phyloP scores from a whole-genome alignment of 2,888 invertebrate genomes.

The Cremastobaeus sp. region DNA sequence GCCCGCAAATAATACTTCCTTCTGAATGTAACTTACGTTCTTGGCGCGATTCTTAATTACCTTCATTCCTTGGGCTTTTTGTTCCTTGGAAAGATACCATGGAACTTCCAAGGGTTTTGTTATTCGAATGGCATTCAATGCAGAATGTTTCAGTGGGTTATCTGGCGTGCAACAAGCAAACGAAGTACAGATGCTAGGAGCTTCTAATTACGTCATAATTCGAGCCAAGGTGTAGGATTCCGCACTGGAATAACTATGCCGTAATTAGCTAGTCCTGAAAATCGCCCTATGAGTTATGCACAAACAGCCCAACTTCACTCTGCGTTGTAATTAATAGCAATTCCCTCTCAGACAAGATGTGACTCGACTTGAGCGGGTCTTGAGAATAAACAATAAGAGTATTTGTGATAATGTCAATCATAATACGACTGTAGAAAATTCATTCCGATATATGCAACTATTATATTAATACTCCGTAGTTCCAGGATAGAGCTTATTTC shows the following conservation, averaged over 20 bases:
- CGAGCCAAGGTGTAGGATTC: constrained; percentile 65
- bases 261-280: constrained; percentile 70
- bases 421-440: too few relatives aligned
- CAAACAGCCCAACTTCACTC: constrained; percentile 69
- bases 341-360: constrained; percentile 61
- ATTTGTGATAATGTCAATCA: constrained; percentile 19
- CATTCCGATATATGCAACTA: background rate
- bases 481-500: too few relatives aligned
- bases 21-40: background rate
- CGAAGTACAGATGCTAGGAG: constrained; percentile 60
- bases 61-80: background rate
- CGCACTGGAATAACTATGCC: constrained; percentile 65
- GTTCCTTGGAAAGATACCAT: background rate
- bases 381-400: constrained; percentile 27
- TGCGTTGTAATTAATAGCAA: constrained; percentile 72
- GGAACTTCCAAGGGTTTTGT: constrained; percentile 19
- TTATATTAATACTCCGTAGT: too few relatives aligned
- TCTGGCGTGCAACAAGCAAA: constrained; percentile 34
- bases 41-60: background rate
- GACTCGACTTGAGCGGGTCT: constrained; percentile 44
- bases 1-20: constrained; percentile 11
- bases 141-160: constrained; percentile 29
- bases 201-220: constrained; percentile 70
- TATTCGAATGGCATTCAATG: constrained; percentile 33
- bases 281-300: constrained; percentile 60